These are phyloP conservation scores for Aurelia sp. DNA, from an alignment of 30 jellyfish, hydroid and myxozoan species.

Conservation along the genomic window DNA sequence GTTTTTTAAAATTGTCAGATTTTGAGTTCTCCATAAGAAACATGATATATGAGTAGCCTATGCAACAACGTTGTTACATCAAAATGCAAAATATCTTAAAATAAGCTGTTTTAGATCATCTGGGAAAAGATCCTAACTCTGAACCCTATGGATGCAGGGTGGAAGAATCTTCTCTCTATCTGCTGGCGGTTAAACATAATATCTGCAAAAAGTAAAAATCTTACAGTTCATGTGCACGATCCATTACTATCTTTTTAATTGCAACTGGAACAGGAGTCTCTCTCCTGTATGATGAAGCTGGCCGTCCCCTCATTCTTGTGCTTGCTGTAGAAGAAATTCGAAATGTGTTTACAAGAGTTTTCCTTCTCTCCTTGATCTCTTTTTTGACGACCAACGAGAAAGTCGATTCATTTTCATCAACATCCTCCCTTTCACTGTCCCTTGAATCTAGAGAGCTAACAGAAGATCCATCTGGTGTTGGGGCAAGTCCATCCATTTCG, in stretches of 20 bases:
- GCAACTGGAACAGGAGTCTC: conserved; percentile 34
- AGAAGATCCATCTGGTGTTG: not conserved
- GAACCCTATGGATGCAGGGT: no score
- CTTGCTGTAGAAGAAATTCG: conserved; percentile 8
- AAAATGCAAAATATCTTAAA: no score
- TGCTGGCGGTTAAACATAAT: no score
- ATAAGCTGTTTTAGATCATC: no score
- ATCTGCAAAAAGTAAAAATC: not conserved
- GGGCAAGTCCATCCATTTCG: no score
- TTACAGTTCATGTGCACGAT: conserved; percentile 66
- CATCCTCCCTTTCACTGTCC: not conserved
- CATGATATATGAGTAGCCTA: no score
- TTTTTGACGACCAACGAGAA: not conserved
- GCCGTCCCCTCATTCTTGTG: conserved; percentile 23
- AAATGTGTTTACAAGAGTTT: conserved; percentile 27
- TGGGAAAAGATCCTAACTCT: no score
- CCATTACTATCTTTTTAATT: conserved; percentile 29
- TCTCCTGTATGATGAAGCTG: conserved; percentile 43
- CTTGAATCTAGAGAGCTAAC: conserved; percentile 9
- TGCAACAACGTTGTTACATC: no score
- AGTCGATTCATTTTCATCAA: conserved; percentile 7
- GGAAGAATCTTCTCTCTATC: no score
- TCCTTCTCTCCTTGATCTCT: conserved; percentile 17
- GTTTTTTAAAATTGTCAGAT: no score
- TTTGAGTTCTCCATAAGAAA: no score